Base-by-base conservation (phyloP, 1,140 invertebrate genomes). In the Palaemon carinicauda region DNA sequence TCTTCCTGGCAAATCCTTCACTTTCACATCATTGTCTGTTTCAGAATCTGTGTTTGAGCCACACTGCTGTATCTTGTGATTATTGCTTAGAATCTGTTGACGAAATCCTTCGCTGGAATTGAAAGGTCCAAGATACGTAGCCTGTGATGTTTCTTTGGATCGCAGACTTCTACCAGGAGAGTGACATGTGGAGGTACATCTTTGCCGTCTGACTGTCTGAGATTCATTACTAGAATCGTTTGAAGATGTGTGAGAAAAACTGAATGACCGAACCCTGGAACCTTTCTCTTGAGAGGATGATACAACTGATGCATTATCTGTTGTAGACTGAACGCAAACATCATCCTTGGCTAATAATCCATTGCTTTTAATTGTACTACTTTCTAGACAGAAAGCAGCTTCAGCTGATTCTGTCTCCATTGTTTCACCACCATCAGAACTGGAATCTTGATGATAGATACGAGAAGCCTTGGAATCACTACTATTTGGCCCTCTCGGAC, bases 221-320 rank as follows among this genome's bases (percentile, higher is more conserved):
- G 78, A 80, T 74, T 87, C 85, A 77, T 80, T 87, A 31, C 85
- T 87, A 7, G 85, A 87, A 50, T 87, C 85, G 65, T 80, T 87
- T 7, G 85, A 87, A n/a, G 85, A 87, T n/a, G 85, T 81, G n/a
- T 87, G 85, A 50, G 85, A 87, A 53, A 87, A 80, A 29, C 85
- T 87, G 29, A 87, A 80, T 0, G 78, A 81, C 50, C 85, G 69
- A n/a, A 81, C 54, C 29, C 81, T 69, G 24, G 56, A 52, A 15
- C 54, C 54, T 24, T 80, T 80, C 56, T 88, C 87, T 53, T 88
- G 87, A 12, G 87, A 88, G 15, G 87, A 88, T 14, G 87, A 85
- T n/a, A 88, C 87, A 27, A 87, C 85, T n/a, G 85, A 87, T 29
- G 85, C 79, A 69, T 85, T 85, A n/a, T 87, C 85, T 65, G 78